phyloP scores from a whole-genome alignment of 64 coral and sea anemone species.

The Stichodactyla mertensii region DNA sequence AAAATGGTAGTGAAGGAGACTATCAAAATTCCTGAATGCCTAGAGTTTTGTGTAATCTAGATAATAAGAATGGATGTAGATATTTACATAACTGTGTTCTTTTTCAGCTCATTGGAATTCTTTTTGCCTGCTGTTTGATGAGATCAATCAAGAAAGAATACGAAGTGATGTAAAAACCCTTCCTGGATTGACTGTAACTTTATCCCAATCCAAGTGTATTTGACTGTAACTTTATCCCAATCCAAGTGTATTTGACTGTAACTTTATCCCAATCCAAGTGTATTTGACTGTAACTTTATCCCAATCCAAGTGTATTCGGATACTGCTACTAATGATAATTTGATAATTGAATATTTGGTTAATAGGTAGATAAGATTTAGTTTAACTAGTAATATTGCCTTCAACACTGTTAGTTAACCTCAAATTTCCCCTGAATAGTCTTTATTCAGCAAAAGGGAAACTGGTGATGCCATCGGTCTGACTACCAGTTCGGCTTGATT shows the following conservation, averaged over 20 bases:
- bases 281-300: neutral
- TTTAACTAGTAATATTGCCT: neutral
- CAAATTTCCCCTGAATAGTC: no score
- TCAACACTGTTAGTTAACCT: no score
- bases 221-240: neutral
- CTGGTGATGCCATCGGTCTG: no score
- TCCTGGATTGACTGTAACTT: neutral
- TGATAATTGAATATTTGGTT: neutral
- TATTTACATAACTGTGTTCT: neutral
- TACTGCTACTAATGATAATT: neutral
- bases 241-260: neutral
- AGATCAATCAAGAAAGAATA: slow-evolving; percentile 94
- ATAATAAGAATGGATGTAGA: neutral
- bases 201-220: neutral
- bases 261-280: neutral
- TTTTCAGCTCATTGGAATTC: slow-evolving; percentile 78
- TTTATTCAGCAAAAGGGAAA: no score
- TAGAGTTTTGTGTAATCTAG: no score
- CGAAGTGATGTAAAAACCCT: slow-evolving; percentile 83
- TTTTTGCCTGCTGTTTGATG: slow-evolving; percentile 94
- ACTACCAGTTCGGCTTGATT: no score
- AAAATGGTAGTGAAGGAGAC: no score
- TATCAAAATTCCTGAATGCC: no score
- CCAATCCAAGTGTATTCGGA: neutral
- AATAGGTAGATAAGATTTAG: neutral